Base-by-base conservation (phyloP, 2,113 vertebrate genomes). In the Cyprinodon tularosa region DNA sequence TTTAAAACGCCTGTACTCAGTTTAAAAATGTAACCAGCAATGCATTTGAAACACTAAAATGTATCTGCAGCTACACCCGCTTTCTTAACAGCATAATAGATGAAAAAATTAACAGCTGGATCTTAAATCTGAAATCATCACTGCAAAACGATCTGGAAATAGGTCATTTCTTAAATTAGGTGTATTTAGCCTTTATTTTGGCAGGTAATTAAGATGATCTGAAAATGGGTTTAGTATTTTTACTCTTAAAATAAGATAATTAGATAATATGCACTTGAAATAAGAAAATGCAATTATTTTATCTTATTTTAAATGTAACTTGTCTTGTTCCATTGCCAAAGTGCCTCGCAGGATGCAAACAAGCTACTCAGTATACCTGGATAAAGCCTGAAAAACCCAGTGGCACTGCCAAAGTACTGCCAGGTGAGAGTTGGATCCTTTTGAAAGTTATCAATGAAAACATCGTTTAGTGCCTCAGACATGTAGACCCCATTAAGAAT, bases 371-470 rank as follows among this genome's bases (percentile, higher is more conserved):
- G 3, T 40, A 75, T 89, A 98, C 98, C 98, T 81, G 98, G 98
- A 68, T 99, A 99, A n/a, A 98, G 95, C 74, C 98, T 95, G 90
- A 99, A 99, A 92, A 99, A 99, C 48, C 98, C 98, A 0, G 96
- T 93, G n/a, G 97, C 92, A 22, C 97, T 99, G 86, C 98, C 98
- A 47, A 98, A 99, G 87, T 98, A 99, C 75, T 99, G 98, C 98
- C 98, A 99, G 39, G 96, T 99, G 73, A 99, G 90, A 0, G 98
- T 99, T 0, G 97, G 96, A 79, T 99, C 98, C 86, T 95, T 95
- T 86, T 95, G 93, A 47, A 98, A 99, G 91, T 99, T 99, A 47
- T 97, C 95, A 64, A 97, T 93, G 69, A 99, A 99, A 64, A 99
- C 75, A 0, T 96, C 90, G 60, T 99, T 97, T 84, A 99, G 89